phyloP scores from a whole-genome alignment of 1,140 invertebrate species.

The Lamellibrachia luymesi region DNA sequence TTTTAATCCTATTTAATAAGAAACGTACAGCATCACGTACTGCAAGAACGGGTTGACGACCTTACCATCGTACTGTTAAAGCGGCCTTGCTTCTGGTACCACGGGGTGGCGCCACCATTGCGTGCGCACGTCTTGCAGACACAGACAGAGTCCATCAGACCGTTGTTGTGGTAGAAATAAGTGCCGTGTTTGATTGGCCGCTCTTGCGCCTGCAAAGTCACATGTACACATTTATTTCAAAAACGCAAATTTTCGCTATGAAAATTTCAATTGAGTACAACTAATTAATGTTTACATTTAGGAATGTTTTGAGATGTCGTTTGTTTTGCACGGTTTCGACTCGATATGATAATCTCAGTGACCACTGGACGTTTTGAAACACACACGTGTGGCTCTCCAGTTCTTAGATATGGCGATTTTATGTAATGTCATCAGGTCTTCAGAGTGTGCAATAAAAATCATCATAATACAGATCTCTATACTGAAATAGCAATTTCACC shows the following conservation, averaged over 20 bases:
- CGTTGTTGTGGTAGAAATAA: slow-evolving; percentile 97
- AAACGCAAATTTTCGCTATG: background rate
- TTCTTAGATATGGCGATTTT: no score
- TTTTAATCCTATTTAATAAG: no score
- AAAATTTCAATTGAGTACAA: no score
- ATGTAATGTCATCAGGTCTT: no score
- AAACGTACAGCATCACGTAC: no score
- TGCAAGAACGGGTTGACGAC: background rate
- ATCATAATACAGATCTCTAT: background rate
- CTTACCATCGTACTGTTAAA: slow-evolving; percentile 88
- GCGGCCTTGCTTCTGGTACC: slow-evolving; percentile 71
- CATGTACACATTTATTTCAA: background rate
- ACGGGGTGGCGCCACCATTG: slow-evolving; percentile 44
- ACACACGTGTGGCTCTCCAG: no score
- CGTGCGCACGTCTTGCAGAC: slow-evolving; percentile 62
- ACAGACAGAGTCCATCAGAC: slow-evolving; percentile 99
- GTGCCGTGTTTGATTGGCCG: slow-evolving; percentile 74
- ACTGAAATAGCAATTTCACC: background rate
- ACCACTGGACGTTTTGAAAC: no score
- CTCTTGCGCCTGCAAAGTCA: slow-evolving; percentile 82
- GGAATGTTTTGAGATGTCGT: no score
- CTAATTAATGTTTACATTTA: no score
- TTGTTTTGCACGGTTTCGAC: no score
- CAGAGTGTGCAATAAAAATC: no score
- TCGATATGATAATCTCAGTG: no score